phyloP scores from a whole-genome alignment of 2,797 vertebrate species.

The Gymnothorax javanicus region DNA sequence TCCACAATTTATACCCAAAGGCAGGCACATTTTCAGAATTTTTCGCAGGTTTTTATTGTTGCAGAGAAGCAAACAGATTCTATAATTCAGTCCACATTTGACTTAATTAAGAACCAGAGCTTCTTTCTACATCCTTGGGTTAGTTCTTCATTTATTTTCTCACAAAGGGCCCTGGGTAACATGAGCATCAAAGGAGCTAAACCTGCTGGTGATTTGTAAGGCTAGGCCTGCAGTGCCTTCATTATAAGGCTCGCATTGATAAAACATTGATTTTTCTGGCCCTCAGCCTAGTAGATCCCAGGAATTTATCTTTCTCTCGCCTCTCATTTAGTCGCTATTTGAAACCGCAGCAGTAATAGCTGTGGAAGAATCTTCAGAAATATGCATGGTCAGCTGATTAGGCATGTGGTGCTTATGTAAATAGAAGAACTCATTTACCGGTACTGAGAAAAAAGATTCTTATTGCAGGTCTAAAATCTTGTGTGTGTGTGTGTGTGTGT shows the following conservation, averaged over 20 bases:
- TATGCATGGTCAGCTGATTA: conserved; percentile 48
- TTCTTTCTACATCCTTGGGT: conserved; percentile 32
- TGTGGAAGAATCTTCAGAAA: conserved; percentile 40
- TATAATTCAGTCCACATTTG: not conserved
- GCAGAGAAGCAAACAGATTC: not conserved
- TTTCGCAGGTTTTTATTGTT: not conserved
- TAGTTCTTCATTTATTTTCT: conserved; percentile 39
- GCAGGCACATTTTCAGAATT: not conserved
- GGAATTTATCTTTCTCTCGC: conserved; percentile 50
- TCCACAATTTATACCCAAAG: not conserved
- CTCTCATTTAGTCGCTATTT: conserved; percentile 50
- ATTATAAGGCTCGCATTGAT: conserved; percentile 51
- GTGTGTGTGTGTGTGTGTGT: not conserved
- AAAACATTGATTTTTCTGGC: conserved; percentile 50
- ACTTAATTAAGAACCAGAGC: not conserved
- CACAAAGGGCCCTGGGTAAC: conserved; percentile 33
- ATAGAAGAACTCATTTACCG: conserved; percentile 21
- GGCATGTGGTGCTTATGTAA: conserved; percentile 42
- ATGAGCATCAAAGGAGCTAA: conserved; percentile 41
- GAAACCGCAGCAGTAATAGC: conserved; percentile 45
- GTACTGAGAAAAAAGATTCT: conserved; percentile 38
- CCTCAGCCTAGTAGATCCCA: conserved; percentile 36
- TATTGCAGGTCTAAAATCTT: conserved; percentile 9
- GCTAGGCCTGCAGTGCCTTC: conserved; percentile 34
- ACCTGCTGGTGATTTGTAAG: conserved; percentile 46